Evolutionary conservation across 2,888 invertebrate genomes (phyloP), one percentile per base, ranked within the genome.

Genomic region (Encarsia formosa): DNA sequence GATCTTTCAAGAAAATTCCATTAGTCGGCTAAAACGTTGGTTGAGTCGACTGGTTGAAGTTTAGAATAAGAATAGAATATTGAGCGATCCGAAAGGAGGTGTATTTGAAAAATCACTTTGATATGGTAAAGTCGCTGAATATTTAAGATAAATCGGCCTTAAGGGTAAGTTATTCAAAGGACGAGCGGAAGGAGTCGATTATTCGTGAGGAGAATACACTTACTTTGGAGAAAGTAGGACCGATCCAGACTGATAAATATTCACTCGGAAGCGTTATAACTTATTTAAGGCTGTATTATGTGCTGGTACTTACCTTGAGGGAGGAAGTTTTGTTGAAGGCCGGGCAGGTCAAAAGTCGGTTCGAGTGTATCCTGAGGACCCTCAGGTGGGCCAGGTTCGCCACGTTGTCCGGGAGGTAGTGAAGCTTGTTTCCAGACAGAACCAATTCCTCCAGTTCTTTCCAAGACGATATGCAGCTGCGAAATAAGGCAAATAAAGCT

Each of bases 351-450:
- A 86, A 80, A 46, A 91, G 75, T 61, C 86, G 80, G 72, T 91
- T 91, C 1, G 90, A 90, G 74, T 91, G 91, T 5, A 91, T 85
- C 62, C 91, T 79, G 44, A 92, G 77, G 15, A 91, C 83, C 62
- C 81, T 80, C 23, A 92, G 78, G 65, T 86, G 85, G 55, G 81
- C 81, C 48, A 91, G 71, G 59, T 81, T 80, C 11, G 86, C 84
- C 53, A 91, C 80, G 67, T 85, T 85, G 61, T 87, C 86, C 0
- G 91, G 91, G 48, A 91, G 77, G 64, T 81, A 82, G 29, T 85
- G 79, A 46, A 92, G 77, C 65, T 85, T 82, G 68, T 92, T 92
- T 26, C 91, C 91, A 2, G 91, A 91, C 40, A 91, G 66, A 2
- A 91, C 84, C 26, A 92, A 71, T 66, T 91, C 91, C 75, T 91